phyloP scores from a whole-genome alignment of 2,797 vertebrate genomes.

The Oryzias sinensis region DNA sequence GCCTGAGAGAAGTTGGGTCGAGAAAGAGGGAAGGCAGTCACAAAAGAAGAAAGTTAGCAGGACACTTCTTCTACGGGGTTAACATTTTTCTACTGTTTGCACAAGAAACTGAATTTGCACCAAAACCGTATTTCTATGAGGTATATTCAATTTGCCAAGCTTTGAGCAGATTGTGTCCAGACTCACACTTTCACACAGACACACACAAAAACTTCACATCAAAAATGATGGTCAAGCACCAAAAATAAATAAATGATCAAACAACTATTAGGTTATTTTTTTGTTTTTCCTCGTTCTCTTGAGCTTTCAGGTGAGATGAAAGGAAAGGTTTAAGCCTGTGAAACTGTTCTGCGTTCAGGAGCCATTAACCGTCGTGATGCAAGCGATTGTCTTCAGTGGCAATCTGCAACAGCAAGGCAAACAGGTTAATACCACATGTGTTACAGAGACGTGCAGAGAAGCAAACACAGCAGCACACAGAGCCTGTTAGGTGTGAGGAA shows the following conservation, averaged over 20 bases:
- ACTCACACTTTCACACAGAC: slow-evolving; percentile 56
- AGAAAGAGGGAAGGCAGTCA: background rate
- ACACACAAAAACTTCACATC: slow-evolving; percentile 30
- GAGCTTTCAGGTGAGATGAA: slow-evolving; percentile 25
- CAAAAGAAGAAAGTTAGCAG: slow-evolving; percentile 4
- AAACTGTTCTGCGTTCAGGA: slow-evolving; percentile 51
- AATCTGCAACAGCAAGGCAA: slow-evolving; percentile 99
- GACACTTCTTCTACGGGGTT: background rate
- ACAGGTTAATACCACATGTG: slow-evolving; percentile 91
- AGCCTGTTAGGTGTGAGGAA: slow-evolving; percentile 24
- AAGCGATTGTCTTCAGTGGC: slow-evolving; percentile 73
- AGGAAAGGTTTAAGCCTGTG: slow-evolving; percentile 51
- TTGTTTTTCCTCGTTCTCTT: slow-evolving; percentile 51
- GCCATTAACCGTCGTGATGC: slow-evolving; percentile 71
- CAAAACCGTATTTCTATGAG: slow-evolving; percentile 6
- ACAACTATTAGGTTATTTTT: slow-evolving; percentile 35
- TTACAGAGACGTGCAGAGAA: slow-evolving; percentile 69
- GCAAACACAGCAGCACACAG: slow-evolving; percentile 39
- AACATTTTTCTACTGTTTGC: background rate
- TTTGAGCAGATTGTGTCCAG: slow-evolving; percentile 84
- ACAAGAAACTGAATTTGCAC: background rate
- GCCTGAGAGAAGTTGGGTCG: slow-evolving; percentile 71
- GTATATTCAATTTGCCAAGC: slow-evolving; percentile 59
- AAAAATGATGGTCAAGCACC: slow-evolving; percentile 45
- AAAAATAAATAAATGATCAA: slow-evolving; percentile 42